Evolutionary conservation across 2,113 vertebrate genomes (phyloP).

Genomic region (Cryptomyrus ogoouensis): DNA sequence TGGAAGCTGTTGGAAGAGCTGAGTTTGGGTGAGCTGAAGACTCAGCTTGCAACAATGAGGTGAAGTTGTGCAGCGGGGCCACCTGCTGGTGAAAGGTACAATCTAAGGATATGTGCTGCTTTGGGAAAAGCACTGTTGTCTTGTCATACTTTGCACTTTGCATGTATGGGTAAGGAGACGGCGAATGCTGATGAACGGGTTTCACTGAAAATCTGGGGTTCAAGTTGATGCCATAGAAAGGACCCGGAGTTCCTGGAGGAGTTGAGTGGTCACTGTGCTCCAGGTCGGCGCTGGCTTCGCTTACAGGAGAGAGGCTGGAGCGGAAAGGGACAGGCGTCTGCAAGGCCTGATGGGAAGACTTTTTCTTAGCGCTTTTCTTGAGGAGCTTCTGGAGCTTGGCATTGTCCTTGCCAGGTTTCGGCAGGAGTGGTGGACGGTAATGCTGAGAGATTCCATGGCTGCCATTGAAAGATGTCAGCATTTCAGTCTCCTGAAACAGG

Average conservation of each 20-base stretch:
- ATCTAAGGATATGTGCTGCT: constrained; percentile 25
- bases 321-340: constrained; percentile 65
- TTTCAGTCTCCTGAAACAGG: constrained; percentile 41
- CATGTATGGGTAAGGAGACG: constrained; percentile 54
- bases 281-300: constrained; percentile 75
- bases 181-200: constrained; percentile 35
- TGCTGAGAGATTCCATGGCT: constrained; percentile 49
- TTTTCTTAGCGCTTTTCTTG: constrained; percentile 73
- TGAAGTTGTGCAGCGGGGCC: constrained; percentile 55
- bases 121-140: constrained; percentile 30
- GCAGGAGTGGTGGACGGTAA: constrained; percentile 71
- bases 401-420: constrained; percentile 83
- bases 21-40: constrained; percentile 36
- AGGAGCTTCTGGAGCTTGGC: constrained; percentile 75
- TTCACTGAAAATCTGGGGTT: constrained; percentile 43
- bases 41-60: constrained; percentile 55
- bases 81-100: constrained; percentile 47
- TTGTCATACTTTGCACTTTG: constrained; percentile 46
- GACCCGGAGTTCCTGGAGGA: constrained; percentile 43
- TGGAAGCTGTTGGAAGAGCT: not conserved
- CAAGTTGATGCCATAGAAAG: not conserved
- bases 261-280: constrained; percentile 58
- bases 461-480: constrained; percentile 68
- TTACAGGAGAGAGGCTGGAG: constrained; percentile 79
- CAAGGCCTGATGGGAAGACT: constrained; percentile 37